A percentile compares a stretch with the other conserved stretches of the same genome.
Conservation (phyloP, 2,797 vertebrate species). For the Sebastes kiyomatsui region DNA sequence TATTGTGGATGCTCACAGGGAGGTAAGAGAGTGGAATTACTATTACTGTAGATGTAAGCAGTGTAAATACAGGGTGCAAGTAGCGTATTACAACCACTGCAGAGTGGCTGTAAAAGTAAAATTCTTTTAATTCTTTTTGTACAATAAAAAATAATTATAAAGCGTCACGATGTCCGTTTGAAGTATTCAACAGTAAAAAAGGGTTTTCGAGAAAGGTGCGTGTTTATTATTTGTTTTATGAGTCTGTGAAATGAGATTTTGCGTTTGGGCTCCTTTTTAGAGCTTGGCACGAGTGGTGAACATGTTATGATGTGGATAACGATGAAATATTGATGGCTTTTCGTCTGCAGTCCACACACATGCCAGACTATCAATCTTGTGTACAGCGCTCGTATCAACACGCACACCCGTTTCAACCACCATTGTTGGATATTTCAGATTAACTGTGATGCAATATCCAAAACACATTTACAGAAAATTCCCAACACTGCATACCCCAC, state of each 20-base stretch:
- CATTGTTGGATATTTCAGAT: constrained; percentile 1
- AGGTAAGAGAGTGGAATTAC: constrained; percentile 58
- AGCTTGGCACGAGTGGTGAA: constrained; percentile 7
- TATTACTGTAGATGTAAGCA: constrained; percentile 63
- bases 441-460: background rate
- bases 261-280: constrained; percentile 8
- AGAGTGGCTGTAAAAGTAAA: constrained; percentile 42
- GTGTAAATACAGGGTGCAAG: constrained; percentile 63
- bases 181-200: constrained; percentile 25
- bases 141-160: constrained; percentile 63
- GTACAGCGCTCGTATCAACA: constrained; percentile 1
- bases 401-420: constrained; percentile 3
- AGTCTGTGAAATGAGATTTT: constrained; percentile 27
- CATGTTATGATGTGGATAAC: constrained; percentile 27
- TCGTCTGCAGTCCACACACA: constrained; percentile 21
- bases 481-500: background rate
- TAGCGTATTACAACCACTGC: constrained; percentile 62
- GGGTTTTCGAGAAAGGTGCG: constrained; percentile 4
- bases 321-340: constrained; percentile 39
- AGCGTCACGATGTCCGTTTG: constrained; percentile 17
- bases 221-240: constrained; percentile 49
- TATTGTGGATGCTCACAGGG: constrained; percentile 50
- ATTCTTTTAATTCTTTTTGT: constrained; percentile 64
- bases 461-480: background rate
- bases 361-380: constrained; percentile 15